Base-by-base conservation (phyloP, 2,113 vertebrate species). In the Thalassarche chlororhynchos region DNA sequence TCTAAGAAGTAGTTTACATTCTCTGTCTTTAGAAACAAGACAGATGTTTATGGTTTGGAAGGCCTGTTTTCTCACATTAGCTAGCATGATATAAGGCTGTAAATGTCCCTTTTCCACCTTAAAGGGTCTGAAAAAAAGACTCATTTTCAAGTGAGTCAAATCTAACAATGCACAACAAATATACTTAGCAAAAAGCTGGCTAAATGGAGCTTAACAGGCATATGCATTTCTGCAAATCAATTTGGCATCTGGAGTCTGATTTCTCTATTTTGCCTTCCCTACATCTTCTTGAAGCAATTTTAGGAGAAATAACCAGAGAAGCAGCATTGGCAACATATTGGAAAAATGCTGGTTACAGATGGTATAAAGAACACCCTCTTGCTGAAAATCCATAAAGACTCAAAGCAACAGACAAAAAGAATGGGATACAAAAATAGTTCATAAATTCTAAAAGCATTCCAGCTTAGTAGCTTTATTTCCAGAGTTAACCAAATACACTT, bases 271-370 rank as follows among this genome's bases (percentile, higher is more conserved):
- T 92, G 24, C 36, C 40, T 92, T 93, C 20, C 24, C 17, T 89
- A 32, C 13, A 62, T 61, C 24, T 96, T 86, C 54, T 82, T 93
- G 36, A 85, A 69, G 52, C 19, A 93, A 38, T 62, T 96, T 86
- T 69, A 66, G 58, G 31, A 91, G 66, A 93, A 79, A 85, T 77
- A 91, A 76, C 38, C 70, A 77, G 74, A 91, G 74, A 83, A 93
- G 12, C 14, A 79, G 44, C 54, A 74, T 16, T 85, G 70, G 51
- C 32, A 93, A 62, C 38, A 58, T 85, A 83, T 36, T 93, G 78
- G 54, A 61, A 77, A 93, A 82, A 85, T 32, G 3, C 19, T 92
- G 47, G 64, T 87, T 96, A 91, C 91, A 96, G 87, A 90, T 96
- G 87, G 70, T 58, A 69, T 72, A 83, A 94, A 84, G 81, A 91